Base-by-base conservation (phyloP, 2,113 vertebrate genomes). In the Nesogale talazaci region DNA sequence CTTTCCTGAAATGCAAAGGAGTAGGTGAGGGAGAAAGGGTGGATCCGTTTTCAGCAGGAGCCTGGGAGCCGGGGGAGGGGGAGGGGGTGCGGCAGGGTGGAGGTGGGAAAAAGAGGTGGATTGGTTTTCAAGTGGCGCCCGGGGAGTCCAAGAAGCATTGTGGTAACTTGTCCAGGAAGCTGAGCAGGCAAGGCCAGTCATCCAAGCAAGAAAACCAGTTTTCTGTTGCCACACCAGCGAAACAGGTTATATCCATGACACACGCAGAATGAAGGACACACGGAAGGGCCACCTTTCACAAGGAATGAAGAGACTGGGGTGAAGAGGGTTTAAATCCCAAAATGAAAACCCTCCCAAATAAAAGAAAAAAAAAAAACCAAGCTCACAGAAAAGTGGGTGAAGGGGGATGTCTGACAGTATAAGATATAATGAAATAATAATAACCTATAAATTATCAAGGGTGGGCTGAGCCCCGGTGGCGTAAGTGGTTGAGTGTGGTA, bases 221-320 rank as follows among this genome's bases (percentile, higher is more conserved):
- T 61, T 74, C 42, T 31, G 38, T 38, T 16, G 38, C 27, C 36
- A 46, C 27, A 27, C 10, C 59, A 65, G 36, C 42, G 65, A 59
- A 90, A 61, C 95, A 57, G 34, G 91, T 90, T 89, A 56, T 86
- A 78, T 83, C 36, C 88, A 83, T 74, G 63, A 57, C 23, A 74
- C 23, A 56, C 19, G 38, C 36, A 56, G 92, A 94, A 88, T 70
- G 36, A 29, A 93, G 67, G 61, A 46, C 81, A 78, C 34, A 65
- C 5, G 79, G 42, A 89, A 74, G 36, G 20, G 14, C 22, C 25
- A 36, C 40, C 56, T 74, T 82, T 29, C 56, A 22, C 16, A 83
- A 74, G 42, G 27, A 23, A n/a, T 67, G 17, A 79, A 82, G 61
- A 83, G 63, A 94, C 20, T 3, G 15, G n/a, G 8, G 38, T 67